Conservation (phyloP, 2,888 invertebrate genomes). For the Lochmaea crataegi region DNA sequence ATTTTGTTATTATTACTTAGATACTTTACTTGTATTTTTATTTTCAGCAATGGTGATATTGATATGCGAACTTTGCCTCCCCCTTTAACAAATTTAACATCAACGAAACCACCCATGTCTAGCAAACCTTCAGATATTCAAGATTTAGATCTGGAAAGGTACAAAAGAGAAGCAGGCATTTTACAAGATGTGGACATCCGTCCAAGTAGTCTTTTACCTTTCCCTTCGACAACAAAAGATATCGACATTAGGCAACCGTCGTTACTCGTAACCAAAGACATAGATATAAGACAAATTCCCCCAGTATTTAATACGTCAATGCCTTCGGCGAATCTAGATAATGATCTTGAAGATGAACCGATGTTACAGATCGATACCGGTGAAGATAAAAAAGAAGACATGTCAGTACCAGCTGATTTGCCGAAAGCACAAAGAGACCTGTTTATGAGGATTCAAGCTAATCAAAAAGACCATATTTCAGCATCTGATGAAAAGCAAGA, state of each 20-base stretch:
- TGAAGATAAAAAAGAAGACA: slow-evolving; percentile 40
- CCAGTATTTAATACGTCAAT: slow-evolving; percentile 40
- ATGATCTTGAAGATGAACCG: slow-evolving; percentile 46
- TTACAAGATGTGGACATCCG: slow-evolving; percentile 52
- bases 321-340: slow-evolving; percentile 38
- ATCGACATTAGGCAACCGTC: slow-evolving; percentile 50
- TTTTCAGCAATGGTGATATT: slow-evolving; percentile 63
- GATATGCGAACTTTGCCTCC: slow-evolving; percentile 64
- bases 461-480: slow-evolving; percentile 68
- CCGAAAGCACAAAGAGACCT: slow-evolving; percentile 76
- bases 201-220: slow-evolving; percentile 34
- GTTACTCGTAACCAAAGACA: slow-evolving; percentile 58
- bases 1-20: too few species aligned
- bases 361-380: slow-evolving; percentile 49
- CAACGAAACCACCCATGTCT: slow-evolving; percentile 23
- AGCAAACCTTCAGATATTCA: slow-evolving; percentile 24
- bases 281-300: slow-evolving; percentile 65
- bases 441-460: slow-evolving; percentile 75
- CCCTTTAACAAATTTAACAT: slow-evolving; percentile 36
- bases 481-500: slow-evolving; percentile 56
- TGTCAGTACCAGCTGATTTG: slow-evolving; percentile 65
- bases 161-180: slow-evolving; percentile 52
- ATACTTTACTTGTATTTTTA: slow-evolving; percentile 9
- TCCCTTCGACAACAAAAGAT: slow-evolving; percentile 46
- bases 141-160: slow-evolving; percentile 50